These are phyloP conservation scores for Strongylocentrotus purpuratus DNA, from an alignment of 35 echinoderm and acorn worm genomes.

Conservation along the genomic window DNA sequence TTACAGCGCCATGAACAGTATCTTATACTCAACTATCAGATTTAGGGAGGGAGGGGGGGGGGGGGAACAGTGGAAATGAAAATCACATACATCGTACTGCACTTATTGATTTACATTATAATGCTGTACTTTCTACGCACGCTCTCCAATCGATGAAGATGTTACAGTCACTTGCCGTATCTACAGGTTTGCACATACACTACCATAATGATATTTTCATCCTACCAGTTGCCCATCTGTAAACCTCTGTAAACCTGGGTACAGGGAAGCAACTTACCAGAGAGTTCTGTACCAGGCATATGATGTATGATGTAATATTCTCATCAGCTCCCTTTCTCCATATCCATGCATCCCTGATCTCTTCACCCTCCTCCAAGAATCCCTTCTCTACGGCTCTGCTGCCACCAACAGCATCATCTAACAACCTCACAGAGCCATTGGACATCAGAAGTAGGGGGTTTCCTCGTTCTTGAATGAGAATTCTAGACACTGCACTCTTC, in stretches of 20 bases:
- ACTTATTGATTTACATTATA: no score
- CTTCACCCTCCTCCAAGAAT: background rate
- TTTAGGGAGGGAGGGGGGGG: no score
- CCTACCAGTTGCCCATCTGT: no score
- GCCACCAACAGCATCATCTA: background rate
- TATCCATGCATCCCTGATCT: constrained; percentile 22
- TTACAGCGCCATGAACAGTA: no score
- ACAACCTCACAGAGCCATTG: background rate
- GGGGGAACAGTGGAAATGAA: no score
- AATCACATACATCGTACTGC: no score
- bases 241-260: background rate
- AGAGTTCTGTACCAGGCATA: background rate
- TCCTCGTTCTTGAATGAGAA: background rate
- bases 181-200: no score
- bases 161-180: no score
- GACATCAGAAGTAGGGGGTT: background rate
- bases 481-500: background rate
- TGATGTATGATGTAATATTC: background rate
- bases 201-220: no score
- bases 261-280: background rate
- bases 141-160: no score
- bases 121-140: no score
- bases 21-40: no score
- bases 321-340: background rate
- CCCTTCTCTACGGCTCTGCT: background rate